Base-by-base conservation (phyloP, 2,888 invertebrate genomes). In the Stramonita haemastoma region DNA sequence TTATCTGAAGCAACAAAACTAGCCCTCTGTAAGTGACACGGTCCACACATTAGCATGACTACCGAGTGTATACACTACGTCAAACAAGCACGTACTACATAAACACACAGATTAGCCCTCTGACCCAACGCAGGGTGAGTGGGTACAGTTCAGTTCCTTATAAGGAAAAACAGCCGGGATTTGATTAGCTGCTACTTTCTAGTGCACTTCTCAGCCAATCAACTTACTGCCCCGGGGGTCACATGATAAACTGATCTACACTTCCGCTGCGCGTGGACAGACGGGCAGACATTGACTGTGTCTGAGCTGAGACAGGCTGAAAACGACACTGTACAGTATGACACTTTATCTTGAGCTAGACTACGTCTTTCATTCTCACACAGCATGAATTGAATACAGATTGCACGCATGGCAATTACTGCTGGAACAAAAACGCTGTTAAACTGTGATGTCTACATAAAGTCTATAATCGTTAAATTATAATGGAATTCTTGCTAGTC, bases 221-320 rank as follows among this genome's bases (percentile, higher is more conserved):
- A 70, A 89, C 89, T 89, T 85, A 89, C 89, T 73, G 46, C 77
- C 36, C 46, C 46, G 56, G 0, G 46, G 73, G 46, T 89, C 89
- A 89, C 73, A 73, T 89, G 89, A 89, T 46, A 89, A 88, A 81
- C 86, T 87, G 73, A 85, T 89, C 85, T 89, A 89, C 73, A 26
- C 89, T 89, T 83, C 73, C 89, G 70, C 89, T 89, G 85, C 73
- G 85, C 22, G 88, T 34, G 57, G 88, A 83, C 29, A 81, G 66
- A 26, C 70, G 88, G 57, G 89, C 89, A 56, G 89, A 89, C 56
- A 89, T 46, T 36, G 89, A 89, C 46, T 60, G 81, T 19, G 70
- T 26, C 73, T 85, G 89, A 8, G 89, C 46, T 32, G 89, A 85
- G 60, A 89, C 15, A 77, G 89, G 89, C 89, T 89, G 89, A 46